Evolutionary conservation across 2,113 vertebrate genomes (phyloP), one percentile per base, ranked within the genome.

Genomic region (Plotosus lineatus): DNA sequence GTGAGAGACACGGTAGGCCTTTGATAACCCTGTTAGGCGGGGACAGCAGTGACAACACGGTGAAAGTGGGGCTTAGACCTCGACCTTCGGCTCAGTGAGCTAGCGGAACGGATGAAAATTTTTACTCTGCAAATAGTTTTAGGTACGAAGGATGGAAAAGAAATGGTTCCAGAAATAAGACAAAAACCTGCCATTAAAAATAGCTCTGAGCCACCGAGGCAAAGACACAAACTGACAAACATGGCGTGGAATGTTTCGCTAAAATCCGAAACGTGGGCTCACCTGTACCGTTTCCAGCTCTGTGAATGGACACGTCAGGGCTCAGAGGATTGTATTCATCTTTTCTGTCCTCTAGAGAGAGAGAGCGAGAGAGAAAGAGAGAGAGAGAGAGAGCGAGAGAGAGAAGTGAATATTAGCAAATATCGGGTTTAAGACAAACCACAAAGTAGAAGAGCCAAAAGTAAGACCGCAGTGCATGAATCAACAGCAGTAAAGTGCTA

Each of bases 301-400:
- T 90, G 86, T 94, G 94, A 85, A 94, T 94, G 66, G 94, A 89
- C 85, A 91, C 91, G 90, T 96, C 94, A 53, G 94, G 94, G 90
- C 95, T 94, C 87, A 95, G 87, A 87, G 93, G 91, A 87, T 95
- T 95, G 87, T 94, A 96, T 72, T 96, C 95, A 51, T 95, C 94
- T 90, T 95, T 97, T 92, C 95, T 95, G 88, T 96, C 95, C 88
- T 95, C 97, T 98, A 92, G 51, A 68, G 46, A 82, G 58, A 81
- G 21, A 68, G 11, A 83, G 79, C 61, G 23, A 80, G n/a, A 76
- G 50, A 73, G 12, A 60, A 28, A 72, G 40, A 65, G 44, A 53
- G 15, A 60, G 19, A n/a, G 6, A 74, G n/a, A 15, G 38, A 74
- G 56, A 80, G 36, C 72, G 36, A 42, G 50, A 79, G 28, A 79